Evolutionary conservation across 1,140 invertebrate species (phyloP).

Genomic region (Orussus abietinus): DNA sequence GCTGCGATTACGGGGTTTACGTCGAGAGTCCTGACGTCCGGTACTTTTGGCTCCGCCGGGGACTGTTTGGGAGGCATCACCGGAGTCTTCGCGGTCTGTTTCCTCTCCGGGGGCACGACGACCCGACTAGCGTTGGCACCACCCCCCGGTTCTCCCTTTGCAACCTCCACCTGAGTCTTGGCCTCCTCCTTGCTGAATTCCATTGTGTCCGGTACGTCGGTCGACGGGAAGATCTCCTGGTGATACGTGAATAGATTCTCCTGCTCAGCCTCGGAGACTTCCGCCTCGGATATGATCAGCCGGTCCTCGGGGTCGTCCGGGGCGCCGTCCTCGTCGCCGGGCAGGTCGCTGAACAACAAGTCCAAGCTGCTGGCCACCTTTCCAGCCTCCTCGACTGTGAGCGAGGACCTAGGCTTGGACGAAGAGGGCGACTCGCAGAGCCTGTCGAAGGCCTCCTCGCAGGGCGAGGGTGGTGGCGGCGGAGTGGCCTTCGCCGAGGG

Average conservation of each 20-base stretch:
- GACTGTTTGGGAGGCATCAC: not conserved
- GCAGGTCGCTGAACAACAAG: conserved; percentile 41
- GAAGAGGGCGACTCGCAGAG: conserved; percentile 47
- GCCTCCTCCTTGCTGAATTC: conserved; percentile 27
- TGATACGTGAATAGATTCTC: conserved; percentile 56
- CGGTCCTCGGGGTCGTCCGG: conserved; percentile 53
- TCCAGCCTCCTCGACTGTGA: conserved; percentile 12
- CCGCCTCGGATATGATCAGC: conserved; percentile 56
- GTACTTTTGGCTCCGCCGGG: conserved; percentile 1
- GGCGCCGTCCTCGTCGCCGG: conserved; percentile 24
- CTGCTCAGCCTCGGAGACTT: conserved; percentile 57
- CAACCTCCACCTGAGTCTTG: conserved; percentile 18
- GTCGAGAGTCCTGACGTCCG: conserved; percentile 35
- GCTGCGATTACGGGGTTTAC: conserved; percentile 27
- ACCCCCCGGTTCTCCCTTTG: conserved; percentile 25
- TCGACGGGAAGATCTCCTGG: conserved; percentile 54
- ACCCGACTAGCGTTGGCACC: no score
- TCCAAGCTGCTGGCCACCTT: conserved; percentile 28
- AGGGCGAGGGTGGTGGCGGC: conserved; percentile 10
- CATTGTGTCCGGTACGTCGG: conserved; percentile 17
- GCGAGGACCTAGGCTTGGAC: conserved; percentile 18
- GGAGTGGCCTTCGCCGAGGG: conserved; percentile 1
- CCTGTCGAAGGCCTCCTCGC: conserved; percentile 55
- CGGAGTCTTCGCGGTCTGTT: not conserved
- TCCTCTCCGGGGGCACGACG: no score